Evolutionary conservation across 2,113 vertebrate species (phyloP), one percentile per base, ranked within the genome.

Genomic region (Rissa tridactyla): DNA sequence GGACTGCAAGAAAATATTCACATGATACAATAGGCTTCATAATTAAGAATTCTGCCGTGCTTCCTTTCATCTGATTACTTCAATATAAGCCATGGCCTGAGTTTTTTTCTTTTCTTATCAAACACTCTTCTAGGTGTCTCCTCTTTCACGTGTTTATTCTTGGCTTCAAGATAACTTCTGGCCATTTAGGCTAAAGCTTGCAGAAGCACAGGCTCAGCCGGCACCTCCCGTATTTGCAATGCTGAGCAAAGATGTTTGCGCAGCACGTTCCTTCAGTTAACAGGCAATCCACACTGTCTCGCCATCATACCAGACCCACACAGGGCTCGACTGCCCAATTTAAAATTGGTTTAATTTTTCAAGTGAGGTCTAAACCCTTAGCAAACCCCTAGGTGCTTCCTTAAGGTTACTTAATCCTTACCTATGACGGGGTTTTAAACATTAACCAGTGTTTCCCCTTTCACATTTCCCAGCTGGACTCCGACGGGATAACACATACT

Each of bases 401-500:
- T 91, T 46, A 42, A 27, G 32, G 32, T 75, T 60, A 49, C 40
- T 64, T 60, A 72, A 78, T 58, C 29, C 21, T 36, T 42, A 30
- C 36, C 61, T 85, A 1, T 61, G 42, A 38, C 75, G 84, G 52
- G 9, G 11, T 47, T 86, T 76, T 62, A 70, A 94, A 57, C 52
- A n/a, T 2, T 11, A 22, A 32, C 18, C 30, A 34, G 0, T 6
- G 22, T 38, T 70, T 82, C 17, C 36, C 40, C 32, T 68, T 86
- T 38, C 34, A 19, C 13, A 4, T 88, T 71, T 94, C 29, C 77
- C 78, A 82, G 34, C 46, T 86, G 80, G n/a, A 34, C 46, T 77
- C 38, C 6, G 21, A 49, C 0, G 0, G 71, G 58, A 34, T 36
- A 54, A 36, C 42, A 11, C 15, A 21, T 0, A 0, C 52, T 54